A percentile compares a stretch with the other conserved stretches of the same genome.
phyloP scores from a whole-genome alignment of 2,797 vertebrate genomes.

The Thamnophis elegans region DNA sequence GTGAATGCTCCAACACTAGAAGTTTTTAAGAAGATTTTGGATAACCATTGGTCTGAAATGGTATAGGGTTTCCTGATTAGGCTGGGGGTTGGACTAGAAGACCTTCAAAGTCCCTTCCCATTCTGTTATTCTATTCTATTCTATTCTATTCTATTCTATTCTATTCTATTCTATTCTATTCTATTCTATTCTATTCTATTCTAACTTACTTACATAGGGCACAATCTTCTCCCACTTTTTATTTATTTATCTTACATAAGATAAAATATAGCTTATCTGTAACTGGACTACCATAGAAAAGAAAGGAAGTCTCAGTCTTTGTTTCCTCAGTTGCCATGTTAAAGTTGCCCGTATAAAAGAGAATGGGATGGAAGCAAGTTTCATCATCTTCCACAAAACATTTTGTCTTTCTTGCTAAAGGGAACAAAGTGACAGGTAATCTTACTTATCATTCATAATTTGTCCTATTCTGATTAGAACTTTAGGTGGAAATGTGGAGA shows the following conservation, averaged over 20 bases:
- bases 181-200: neutral
- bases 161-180: neutral
- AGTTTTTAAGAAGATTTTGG: too few relatives aligned
- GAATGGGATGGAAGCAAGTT: neutral
- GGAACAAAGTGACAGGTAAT: neutral
- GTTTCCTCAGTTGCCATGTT: neutral
- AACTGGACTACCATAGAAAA: neutral
- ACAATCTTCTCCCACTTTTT: neutral
- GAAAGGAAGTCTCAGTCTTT: neutral
- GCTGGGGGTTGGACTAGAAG: too few relatives aligned
- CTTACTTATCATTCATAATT: neutral
- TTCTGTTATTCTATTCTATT: too few relatives aligned
- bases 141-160: too few relatives aligned
- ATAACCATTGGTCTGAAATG: too few relatives aligned
- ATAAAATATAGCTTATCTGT: neutral
- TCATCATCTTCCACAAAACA: neutral
- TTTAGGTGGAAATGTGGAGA: neutral
- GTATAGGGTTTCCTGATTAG: too few relatives aligned
- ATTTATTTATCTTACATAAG: neutral
- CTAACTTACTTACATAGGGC: neutral
- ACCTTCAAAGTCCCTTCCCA: too few relatives aligned
- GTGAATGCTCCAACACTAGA: too few relatives aligned
- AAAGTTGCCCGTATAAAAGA: neutral
- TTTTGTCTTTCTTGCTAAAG: neutral
- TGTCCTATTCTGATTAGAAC: neutral